These are phyloP conservation scores for Brachypteracias leptosomus DNA, from an alignment of 2,113 vertebrate genomes.

Conservation along the genomic window DNA sequence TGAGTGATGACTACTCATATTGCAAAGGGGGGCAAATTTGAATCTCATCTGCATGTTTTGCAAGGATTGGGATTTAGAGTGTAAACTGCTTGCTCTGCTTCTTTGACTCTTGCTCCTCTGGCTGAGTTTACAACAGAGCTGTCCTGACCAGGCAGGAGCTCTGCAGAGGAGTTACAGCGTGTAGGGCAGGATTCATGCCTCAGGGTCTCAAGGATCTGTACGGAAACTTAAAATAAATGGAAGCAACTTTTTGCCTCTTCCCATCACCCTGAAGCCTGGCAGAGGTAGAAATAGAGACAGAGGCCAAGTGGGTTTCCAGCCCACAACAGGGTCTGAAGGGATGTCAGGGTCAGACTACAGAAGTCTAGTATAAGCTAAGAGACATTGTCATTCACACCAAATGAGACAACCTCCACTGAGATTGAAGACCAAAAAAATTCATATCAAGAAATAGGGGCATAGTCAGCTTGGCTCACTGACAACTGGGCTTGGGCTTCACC, in stretches of 20 bases:
- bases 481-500: rapidly evolving
- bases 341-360: not conserved
- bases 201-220: not conserved
- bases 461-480: not conserved
- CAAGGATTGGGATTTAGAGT: not conserved
- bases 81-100: not conserved
- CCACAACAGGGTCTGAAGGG: not conserved
- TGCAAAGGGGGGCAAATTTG: not conserved
- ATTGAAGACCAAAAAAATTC: not conserved
- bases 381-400: not conserved
- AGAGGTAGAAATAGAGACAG: not conserved
- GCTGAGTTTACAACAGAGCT: not conserved
- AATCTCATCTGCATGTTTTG: constrained; percentile 24
- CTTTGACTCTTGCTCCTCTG: not conserved
- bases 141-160: not conserved
- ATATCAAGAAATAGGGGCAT: rapidly evolving
- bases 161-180: not conserved
- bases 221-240: not conserved
- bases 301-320: not conserved
- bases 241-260: not conserved
- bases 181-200: not conserved
- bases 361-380: not conserved
- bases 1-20: not conserved
- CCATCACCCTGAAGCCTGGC: not conserved
- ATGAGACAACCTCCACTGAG: not conserved